Conservation (phyloP, 2,888 invertebrate species). For the Dicyrtomina minuta region DNA sequence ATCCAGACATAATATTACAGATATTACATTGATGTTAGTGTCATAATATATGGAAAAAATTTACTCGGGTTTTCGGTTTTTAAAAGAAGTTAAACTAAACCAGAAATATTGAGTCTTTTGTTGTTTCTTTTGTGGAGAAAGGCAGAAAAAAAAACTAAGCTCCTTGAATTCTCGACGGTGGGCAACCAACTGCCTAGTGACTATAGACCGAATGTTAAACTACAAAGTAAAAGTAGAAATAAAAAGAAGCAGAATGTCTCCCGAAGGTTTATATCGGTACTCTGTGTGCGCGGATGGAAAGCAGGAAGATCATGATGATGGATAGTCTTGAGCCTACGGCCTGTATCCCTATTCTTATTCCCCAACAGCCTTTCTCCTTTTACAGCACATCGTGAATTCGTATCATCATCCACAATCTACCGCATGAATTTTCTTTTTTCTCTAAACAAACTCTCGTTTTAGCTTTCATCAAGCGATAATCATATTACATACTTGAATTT, state of each 20-base stretch:
- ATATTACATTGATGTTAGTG: not conserved
- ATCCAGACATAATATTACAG: not conserved
- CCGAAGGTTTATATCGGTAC: slow-evolving; percentile 23
- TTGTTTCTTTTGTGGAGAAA: slow-evolving; percentile 1
- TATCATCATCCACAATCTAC: not conserved
- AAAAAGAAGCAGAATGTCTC: slow-evolving; percentile 25
- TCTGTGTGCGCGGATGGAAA: slow-evolving; percentile 12
- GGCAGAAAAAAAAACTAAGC: not conserved
- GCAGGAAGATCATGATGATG: slow-evolving; percentile 19
- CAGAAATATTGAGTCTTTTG: slow-evolving; percentile 1
- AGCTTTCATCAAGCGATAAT: no score
- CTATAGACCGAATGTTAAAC: not conserved
- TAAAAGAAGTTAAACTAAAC: slow-evolving; percentile 13
- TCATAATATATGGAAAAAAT: not conserved
- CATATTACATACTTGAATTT: no score
- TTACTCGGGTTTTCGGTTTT: no score
- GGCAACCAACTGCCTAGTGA: not conserved
- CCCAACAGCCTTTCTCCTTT: not conserved
- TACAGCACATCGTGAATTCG: slow-evolving; percentile 4
- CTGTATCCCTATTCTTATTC: not conserved
- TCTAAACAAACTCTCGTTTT: not conserved
- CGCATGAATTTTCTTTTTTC: slow-evolving; percentile 1
- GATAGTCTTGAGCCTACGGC: slow-evolving; percentile 12
- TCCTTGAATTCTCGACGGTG: slow-evolving; percentile 15
- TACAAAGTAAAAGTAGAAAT: slow-evolving; percentile 8